Evolutionary conservation across 1,140 invertebrate species (phyloP), one percentile per base, ranked within the genome.

Genomic region (Melipona quadrifasciata): DNA sequence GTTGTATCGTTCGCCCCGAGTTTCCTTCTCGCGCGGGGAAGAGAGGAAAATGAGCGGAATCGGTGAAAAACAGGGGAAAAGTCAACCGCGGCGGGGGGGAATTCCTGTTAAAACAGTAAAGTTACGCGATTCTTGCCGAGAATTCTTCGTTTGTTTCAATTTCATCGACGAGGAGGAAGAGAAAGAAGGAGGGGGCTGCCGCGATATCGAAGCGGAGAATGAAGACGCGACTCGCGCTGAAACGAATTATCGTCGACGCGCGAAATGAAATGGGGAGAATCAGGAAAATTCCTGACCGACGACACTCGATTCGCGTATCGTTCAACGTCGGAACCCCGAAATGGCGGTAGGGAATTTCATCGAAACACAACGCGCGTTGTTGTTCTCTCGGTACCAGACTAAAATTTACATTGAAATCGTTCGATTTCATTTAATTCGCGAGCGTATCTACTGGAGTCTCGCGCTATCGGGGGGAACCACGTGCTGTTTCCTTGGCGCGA

Each of bases 1-100:
- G 71, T 83, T n/a, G n/a, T 79, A 84, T 84, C 82, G 64, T 65
- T 72, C 55, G 57, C 53, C 68, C n/a, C n/a, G 55, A 55, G 70
- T 70, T 61, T 61, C 39, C n/a, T n/a, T 79, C 73, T 47, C 39
- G 39, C 39, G 3, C 73, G 31, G 21, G 51, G 2, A 47, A 57
- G 16, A 24, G 55, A 80, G 21, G 57, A 58, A 24, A 61, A 61
- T n/a, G n/a, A 3, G 6, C 55, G 65, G 65, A 70, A 61, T 19
- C 12, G 4, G 21, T 1, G 0, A 12, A 19, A 2, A 14, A 6
- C n/a, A 8, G 57, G 17, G 24, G 51, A 31, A 70, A 65, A 27
- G 51, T 24, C 51, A 85, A 75, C 47, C 31, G 68, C n/a, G 73
- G 61, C 31, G 39, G 6, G 39, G 39, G 51, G 39, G 61, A 47